Percentiles rank a stretch among this genome's conserved stretches.
Evolutionary conservation across 1,140 invertebrate genomes (phyloP).

Genomic region (Caenorhabditis brenneri): DNA sequence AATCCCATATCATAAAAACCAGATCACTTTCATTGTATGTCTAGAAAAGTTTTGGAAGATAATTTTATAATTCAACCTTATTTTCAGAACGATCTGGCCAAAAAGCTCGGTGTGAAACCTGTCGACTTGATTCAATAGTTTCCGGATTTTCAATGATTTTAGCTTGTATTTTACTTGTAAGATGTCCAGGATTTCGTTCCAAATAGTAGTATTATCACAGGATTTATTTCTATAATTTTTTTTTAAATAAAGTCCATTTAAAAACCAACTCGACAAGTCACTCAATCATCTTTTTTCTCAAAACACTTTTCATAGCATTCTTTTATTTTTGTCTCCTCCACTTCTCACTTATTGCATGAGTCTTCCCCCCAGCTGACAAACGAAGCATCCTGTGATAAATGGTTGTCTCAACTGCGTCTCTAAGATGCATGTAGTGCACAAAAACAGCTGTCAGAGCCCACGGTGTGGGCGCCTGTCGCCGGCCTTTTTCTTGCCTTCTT

Average conservation of each 20-base stretch:
- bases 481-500: not conserved
- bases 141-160: not conserved
- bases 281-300: constrained; percentile 16
- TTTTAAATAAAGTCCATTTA: not conserved
- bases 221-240: too few species aligned
- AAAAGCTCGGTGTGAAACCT: constrained; percentile 30
- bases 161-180: not conserved
- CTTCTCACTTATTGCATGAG: not conserved
- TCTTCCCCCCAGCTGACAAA: not conserved
- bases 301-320: not conserved
- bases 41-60: not conserved
- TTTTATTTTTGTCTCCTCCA: not conserved
- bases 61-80: not conserved
- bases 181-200: not conserved
- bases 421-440: constrained; percentile 34
- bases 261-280: not conserved
- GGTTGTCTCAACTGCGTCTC: constrained; percentile 17
- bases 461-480: not conserved
- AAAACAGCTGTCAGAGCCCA: constrained; percentile 10
- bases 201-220: not conserved
- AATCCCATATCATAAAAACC: constrained; percentile 81
- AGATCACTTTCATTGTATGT: constrained; percentile 75
- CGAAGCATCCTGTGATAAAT: constrained; percentile 19
- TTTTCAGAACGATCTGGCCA: constrained; percentile 50
- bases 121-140: not conserved